Base-by-base conservation (phyloP, 2,113 vertebrate species). In the Dipodomys spectabilis region DNA sequence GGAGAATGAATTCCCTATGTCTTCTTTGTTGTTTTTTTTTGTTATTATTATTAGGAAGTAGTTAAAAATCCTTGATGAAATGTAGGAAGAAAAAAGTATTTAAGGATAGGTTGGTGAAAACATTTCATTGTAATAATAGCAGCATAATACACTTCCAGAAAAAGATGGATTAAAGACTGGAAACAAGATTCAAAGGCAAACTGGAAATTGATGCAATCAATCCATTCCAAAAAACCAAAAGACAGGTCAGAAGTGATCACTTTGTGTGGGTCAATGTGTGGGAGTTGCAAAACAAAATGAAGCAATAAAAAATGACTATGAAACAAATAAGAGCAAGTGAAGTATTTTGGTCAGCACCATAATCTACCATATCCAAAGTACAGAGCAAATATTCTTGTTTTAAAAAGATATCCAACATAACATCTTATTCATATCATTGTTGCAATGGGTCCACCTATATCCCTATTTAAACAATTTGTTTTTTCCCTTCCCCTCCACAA, bases 301-400 rank as follows among this genome's bases (percentile, higher is more conserved):
- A 82, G 20, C 4, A 18, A 68, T 11, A 90, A 90, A 79, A 57
- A 19, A 1, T 93, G 5, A 57, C 1, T 6, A 3, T 44, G 19
- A 35, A 28, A 93, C n/a, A 19, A 44, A 3, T 23, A 68, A 2
- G 80, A 19, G 39, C 49, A 89, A 67, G 79, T 53, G 35, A 75
- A 83, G 18, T 0, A 3, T 23, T 2, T 2, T 49, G 5, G 0
- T 6, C 81, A 11, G 15, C 60, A 27, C 49, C n/a, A 39, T 7
- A 71, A 32, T 2, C 16, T 39, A 35, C 35, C 1, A 88, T 90
- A 49, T 8, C 7, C 12, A 57, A 16, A 60, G 7, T 8, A 45
- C 16, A 60, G 85, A 95, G 8, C 22, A 74, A 90, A 87, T 39
- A 23, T 49, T 49, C 3, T 74, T 79, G 69, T 30, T 65, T 60